Conservation (phyloP, 1,140 invertebrate species). For the Hylaeus volcanicus region DNA sequence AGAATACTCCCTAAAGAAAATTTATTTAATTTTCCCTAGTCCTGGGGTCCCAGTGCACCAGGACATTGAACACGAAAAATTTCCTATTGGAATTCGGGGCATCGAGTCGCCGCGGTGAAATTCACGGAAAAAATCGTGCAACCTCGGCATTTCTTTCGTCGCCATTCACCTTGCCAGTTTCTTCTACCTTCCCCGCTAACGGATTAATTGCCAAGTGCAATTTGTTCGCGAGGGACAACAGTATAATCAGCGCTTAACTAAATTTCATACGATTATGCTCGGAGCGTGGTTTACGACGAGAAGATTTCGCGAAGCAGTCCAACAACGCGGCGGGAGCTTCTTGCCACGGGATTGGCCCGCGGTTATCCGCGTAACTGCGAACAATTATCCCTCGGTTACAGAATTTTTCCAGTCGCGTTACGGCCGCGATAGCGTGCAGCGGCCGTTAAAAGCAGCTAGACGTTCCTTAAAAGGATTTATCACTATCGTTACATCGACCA, state of each 20-base stretch:
- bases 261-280: slow-evolving; percentile 41
- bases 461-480: slow-evolving; percentile 55
- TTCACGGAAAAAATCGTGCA: too few species aligned
- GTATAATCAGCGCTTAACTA: slow-evolving; percentile 19
- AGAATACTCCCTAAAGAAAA: too few species aligned
- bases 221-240: neutral
- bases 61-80: too few species aligned
- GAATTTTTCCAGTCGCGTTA: slow-evolving; percentile 55
- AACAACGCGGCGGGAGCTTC: slow-evolving; percentile 39
- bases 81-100: neutral
- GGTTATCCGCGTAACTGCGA: slow-evolving; percentile 59
- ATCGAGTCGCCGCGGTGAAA: too few species aligned
- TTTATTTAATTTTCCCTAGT: too few species aligned
- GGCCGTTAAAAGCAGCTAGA: slow-evolving; percentile 57
- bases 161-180: neutral
- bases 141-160: neutral
- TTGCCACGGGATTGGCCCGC: slow-evolving; percentile 35
- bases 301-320: slow-evolving; percentile 58
- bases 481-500: slow-evolving; percentile 47
- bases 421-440: slow-evolving; percentile 46
- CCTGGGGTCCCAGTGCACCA: too few species aligned
- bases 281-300: slow-evolving; percentile 45
- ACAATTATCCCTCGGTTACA: slow-evolving; percentile 56
- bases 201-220: neutral
- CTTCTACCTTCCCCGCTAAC: neutral